Evolutionary conservation across 37 sponge, comb jelly and placozoan species (phyloP).

Genomic region (Chondrosia reniformis): DNA sequence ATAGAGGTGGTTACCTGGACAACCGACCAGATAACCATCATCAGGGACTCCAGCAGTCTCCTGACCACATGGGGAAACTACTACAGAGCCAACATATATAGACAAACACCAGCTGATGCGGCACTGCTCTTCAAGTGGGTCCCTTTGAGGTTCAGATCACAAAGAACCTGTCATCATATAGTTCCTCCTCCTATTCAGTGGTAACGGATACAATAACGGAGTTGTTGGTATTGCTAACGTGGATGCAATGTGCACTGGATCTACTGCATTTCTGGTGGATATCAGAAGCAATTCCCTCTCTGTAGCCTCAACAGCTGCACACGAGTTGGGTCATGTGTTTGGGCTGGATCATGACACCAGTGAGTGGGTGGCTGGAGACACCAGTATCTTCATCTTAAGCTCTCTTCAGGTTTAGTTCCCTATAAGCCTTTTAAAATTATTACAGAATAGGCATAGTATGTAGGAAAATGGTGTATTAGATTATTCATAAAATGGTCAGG

Average conservation of each 20-base stretch:
- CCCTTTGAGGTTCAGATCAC: too few relatives aligned
- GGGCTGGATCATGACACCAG: constrained; percentile 41
- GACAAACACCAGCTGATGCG: background rate
- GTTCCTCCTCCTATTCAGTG: constrained; percentile 35
- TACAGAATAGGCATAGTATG: too few relatives aligned
- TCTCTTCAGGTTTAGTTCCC: too few relatives aligned
- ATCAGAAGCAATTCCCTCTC: constrained; percentile 30
- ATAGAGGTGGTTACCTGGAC: constrained; percentile 59
- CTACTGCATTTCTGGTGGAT: constrained; percentile 26
- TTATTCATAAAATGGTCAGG: too few relatives aligned
- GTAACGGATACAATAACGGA: constrained; percentile 33
- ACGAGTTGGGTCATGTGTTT: constrained; percentile 82
- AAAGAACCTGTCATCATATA: too few relatives aligned
- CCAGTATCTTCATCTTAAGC: too few relatives aligned
- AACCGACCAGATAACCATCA: constrained; percentile 27
- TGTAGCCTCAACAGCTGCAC: constrained; percentile 55
- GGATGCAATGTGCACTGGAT: constrained; percentile 55
- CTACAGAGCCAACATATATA: background rate
- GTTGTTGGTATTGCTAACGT: constrained; percentile 63
- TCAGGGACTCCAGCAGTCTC: constrained; percentile 17
- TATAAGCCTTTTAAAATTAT: too few relatives aligned
- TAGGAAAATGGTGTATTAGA: too few relatives aligned
- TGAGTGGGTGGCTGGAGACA: too few relatives aligned
- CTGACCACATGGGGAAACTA: constrained; percentile 34
- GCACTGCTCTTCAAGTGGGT: constrained; percentile 11